Conservation (phyloP, 2,888 invertebrate species). For the Serripes groenlandicus region DNA sequence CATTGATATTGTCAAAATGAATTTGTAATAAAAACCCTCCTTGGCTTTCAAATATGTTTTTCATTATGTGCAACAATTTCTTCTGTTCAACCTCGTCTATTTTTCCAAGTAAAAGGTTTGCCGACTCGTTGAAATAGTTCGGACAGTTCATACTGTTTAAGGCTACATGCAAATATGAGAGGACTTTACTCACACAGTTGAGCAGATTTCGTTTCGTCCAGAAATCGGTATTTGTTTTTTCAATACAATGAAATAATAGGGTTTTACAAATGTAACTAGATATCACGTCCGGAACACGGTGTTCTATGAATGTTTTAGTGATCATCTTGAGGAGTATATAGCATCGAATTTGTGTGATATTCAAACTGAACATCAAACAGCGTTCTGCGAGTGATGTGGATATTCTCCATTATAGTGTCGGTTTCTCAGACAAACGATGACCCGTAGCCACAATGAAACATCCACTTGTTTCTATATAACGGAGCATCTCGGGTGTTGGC, state of each 20-base stretch:
- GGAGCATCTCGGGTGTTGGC: not conserved
- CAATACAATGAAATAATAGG: conserved; percentile 25
- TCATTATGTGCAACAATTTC: not conserved
- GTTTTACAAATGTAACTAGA: conserved; percentile 40
- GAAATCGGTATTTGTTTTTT: not conserved
- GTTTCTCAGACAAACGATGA: not conserved
- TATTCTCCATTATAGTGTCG: not conserved
- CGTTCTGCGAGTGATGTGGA: conserved; percentile 15
- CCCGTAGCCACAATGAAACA: not conserved
- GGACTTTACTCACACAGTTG: not conserved
- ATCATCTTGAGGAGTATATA: no score
- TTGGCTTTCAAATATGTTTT: not conserved
- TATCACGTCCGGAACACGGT: conserved; percentile 1
- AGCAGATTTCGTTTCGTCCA: conserved; percentile 16
- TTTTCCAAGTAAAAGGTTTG: conserved; percentile 27
- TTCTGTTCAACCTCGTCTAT: not conserved
- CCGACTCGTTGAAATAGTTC: conserved; percentile 19
- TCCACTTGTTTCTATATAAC: not conserved
- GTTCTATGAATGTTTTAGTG: no score
- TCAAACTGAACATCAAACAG: conserved; percentile 32
- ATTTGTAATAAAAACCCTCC: not conserved
- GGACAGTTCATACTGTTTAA: conserved; percentile 15
- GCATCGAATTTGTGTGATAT: no score
- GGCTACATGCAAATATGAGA: not conserved
- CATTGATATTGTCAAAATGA: not conserved